Conservation (phyloP, 2,113 vertebrate species). For the Seriola aureovittata region DNA sequence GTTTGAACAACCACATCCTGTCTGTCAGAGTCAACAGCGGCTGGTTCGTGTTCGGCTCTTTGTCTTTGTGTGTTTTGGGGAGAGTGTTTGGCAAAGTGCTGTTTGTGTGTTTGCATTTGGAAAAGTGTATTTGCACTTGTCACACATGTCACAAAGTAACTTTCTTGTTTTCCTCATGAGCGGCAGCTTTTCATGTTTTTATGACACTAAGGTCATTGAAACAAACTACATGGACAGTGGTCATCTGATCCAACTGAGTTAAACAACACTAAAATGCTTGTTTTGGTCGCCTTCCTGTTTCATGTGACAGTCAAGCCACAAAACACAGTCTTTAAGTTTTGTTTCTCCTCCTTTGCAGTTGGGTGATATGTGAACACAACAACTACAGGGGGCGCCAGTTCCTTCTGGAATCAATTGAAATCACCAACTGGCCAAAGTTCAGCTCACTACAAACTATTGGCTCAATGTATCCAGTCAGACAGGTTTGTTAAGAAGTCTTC, state of each 20-base stretch:
- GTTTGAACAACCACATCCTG: conserved; percentile 93
- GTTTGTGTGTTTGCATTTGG: not conserved
- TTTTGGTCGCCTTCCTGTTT: not conserved
- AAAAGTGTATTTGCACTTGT: not conserved
- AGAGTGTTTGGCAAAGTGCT: not conserved
- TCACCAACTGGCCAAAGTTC: conserved; percentile 95
- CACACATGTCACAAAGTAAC: not conserved
- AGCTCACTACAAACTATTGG: conserved; percentile 90
- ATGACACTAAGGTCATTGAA: not conserved
- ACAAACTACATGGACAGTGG: not conserved
- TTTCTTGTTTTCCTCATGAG: not conserved
- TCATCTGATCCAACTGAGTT: not conserved
- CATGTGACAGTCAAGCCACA: not conserved
- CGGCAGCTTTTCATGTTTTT: not conserved
- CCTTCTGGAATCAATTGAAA: conserved; percentile 90
- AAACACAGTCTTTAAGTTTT: not conserved
- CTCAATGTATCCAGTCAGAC: conserved; percentile 92
- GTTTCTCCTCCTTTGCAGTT: conserved; percentile 80
- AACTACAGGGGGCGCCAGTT: conserved; percentile 96
- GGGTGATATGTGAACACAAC: conserved; percentile 94
- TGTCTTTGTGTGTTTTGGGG: not conserved
- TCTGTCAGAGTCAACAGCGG: conserved; percentile 91
- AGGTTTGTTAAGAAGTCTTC: conserved; percentile 79
- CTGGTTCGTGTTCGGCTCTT: conserved; percentile 82
- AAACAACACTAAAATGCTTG: not conserved